Conservation (phyloP, 92 coral and sea anemone species). For the Pocillopora meandrina region DNA sequence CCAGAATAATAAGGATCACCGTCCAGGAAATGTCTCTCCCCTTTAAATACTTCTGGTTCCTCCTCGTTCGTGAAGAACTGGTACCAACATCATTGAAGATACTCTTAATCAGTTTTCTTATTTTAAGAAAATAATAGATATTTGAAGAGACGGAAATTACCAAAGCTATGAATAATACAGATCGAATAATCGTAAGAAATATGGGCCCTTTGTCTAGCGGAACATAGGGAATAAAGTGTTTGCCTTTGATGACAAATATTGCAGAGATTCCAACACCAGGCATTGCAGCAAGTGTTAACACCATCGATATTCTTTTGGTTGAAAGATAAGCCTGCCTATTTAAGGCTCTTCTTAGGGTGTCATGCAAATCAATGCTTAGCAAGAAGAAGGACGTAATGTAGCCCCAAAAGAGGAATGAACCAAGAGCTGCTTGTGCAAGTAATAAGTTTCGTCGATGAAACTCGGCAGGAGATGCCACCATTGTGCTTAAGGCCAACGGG, state of each 20-base stretch:
- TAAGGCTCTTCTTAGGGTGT: slow-evolving; percentile 2
- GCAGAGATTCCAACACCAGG: background rate
- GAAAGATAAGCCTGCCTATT: background rate
- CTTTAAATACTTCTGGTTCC: background rate
- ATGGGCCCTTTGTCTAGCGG: background rate
- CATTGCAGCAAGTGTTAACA: background rate
- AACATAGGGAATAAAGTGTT: background rate
- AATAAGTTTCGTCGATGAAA: background rate
- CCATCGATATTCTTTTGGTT: background rate
- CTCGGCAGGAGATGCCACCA: background rate
- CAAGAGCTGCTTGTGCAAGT: background rate
- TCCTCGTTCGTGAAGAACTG: background rate
- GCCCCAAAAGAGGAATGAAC: slow-evolving; percentile 9
- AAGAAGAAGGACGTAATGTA: slow-evolving; percentile 11
- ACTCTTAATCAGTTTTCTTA: background rate
- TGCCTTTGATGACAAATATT: background rate
- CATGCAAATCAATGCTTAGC: slow-evolving; percentile 19
- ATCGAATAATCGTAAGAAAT: background rate
- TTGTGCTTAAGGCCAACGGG: slow-evolving; percentile 10
- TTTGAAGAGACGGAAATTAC: background rate
- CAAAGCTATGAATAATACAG: background rate
- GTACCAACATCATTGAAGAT: background rate
- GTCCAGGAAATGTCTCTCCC: slow-evolving; percentile 14
- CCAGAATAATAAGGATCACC: slow-evolving; percentile 1
- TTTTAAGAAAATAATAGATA: background rate